Evolutionary conservation across 2,888 invertebrate species (phyloP).

Genomic region (Tipula helvola): DNA sequence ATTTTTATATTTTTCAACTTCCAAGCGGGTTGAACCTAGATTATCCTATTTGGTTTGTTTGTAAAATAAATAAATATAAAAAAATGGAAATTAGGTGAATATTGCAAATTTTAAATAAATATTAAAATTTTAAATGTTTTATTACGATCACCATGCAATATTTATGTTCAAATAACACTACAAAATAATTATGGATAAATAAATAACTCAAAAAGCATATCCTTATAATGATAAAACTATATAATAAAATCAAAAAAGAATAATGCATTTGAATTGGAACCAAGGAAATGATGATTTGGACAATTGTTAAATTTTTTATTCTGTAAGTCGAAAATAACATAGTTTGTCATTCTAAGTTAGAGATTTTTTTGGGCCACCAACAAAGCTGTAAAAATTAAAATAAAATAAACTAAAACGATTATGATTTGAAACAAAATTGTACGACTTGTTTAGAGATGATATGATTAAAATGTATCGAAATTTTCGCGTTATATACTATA

Average conservation of each 20-base stretch:
- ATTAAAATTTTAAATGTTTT: neutral
- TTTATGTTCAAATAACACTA: neutral
- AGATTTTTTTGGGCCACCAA: slow-evolving; percentile 7
- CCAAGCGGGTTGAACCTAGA: slow-evolving; percentile 51
- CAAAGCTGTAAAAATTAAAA: slow-evolving; percentile 1
- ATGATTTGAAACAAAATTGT: neutral
- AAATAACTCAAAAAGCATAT: neutral
- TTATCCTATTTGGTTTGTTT: slow-evolving; percentile 49
- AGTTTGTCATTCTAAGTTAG: neutral
- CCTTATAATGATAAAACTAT: neutral
- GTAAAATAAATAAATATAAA: slow-evolving; percentile 15
- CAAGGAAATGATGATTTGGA: neutral
- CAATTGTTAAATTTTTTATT: neutral
- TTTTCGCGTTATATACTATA: neutral
- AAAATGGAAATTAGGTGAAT: neutral
- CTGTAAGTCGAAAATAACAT: neutral
- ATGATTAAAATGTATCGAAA: neutral
- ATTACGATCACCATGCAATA: neutral
- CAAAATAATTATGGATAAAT: neutral
- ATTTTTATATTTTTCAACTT: slow-evolving; percentile 48
- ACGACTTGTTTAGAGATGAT: neutral
- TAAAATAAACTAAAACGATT: neutral
- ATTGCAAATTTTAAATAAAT: neutral
- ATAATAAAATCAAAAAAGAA: neutral
- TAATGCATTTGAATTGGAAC: neutral